Evolutionary conservation across 2,888 invertebrate genomes (phyloP).

Genomic region (Vesta saturnalis): DNA sequence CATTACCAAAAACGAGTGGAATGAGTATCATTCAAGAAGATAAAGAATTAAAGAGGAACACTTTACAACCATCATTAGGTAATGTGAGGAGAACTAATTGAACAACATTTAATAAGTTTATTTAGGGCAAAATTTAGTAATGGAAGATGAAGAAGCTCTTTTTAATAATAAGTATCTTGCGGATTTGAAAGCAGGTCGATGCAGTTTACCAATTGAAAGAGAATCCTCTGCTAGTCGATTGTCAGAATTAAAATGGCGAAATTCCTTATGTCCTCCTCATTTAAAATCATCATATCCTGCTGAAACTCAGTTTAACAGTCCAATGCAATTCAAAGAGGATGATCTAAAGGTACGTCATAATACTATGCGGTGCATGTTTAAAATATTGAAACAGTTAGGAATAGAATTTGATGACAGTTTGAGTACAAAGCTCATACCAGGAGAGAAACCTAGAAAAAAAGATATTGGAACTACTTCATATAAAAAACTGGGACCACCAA

Average conservation of each 20-base stretch:
- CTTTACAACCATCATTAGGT: conserved; percentile 40
- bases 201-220: conserved; percentile 52
- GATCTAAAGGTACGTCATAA: conserved; percentile 69
- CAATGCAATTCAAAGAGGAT: conserved; percentile 68
- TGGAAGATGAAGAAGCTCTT: conserved; percentile 88
- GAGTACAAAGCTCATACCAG: conserved; percentile 58
- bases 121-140: conserved; percentile 65
- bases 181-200: conserved; percentile 71
- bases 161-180: conserved; percentile 83
- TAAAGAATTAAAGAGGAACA: conserved; percentile 49
- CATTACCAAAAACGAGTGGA: conserved; percentile 23
- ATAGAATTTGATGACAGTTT: conserved; percentile 59
- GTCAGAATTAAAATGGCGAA: conserved; percentile 80
- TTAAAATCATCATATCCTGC: conserved; percentile 86
- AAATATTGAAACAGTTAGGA: conserved; percentile 52
- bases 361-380: conserved; percentile 9
- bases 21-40: conserved; percentile 48
- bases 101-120: background rate
- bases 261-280: conserved; percentile 86
- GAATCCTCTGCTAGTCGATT: conserved; percentile 61
- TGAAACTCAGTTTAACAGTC: conserved; percentile 76
- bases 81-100: background rate
- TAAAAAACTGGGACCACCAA: conserved; percentile 87
- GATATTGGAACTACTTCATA: conserved; percentile 78
- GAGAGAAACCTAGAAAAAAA: conserved; percentile 64